Evolutionary conservation across 2,888 invertebrate species (phyloP).

Genomic region (Pedicia rivosa): DNA sequence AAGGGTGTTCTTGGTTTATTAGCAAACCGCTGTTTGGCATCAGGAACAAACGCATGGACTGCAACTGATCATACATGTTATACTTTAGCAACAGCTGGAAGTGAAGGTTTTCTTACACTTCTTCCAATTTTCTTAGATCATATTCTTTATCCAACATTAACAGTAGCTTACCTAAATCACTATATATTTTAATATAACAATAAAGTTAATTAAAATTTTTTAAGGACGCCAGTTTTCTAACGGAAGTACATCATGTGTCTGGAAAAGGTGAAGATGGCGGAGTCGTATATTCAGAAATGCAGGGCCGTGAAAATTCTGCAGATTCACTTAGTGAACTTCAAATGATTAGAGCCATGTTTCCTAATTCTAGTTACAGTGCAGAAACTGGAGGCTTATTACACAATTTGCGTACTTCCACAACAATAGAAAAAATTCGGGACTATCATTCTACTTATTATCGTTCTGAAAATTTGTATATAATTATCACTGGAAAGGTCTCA

Average conservation of each 20-base stretch:
- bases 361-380: slow-evolving; percentile 66
- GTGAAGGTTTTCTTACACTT: slow-evolving; percentile 74
- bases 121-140: slow-evolving; percentile 86
- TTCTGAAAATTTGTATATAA: slow-evolving; percentile 71
- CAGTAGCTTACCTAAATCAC: slow-evolving; percentile 28
- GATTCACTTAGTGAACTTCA: slow-evolving; percentile 51
- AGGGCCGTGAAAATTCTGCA: slow-evolving; percentile 67
- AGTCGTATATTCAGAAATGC: slow-evolving; percentile 92
- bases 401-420: slow-evolving; percentile 67
- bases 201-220: slow-evolving; percentile 7
- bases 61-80: slow-evolving; percentile 78
- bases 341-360: slow-evolving; percentile 56
- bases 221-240: slow-evolving; percentile 64
- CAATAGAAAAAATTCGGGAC: slow-evolving; percentile 57
- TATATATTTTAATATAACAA: background rate
- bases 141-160: slow-evolving; percentile 67
- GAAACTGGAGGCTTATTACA: slow-evolving; percentile 75
- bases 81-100: slow-evolving; percentile 74
- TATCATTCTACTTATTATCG: slow-evolving; percentile 80
- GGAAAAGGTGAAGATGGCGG: slow-evolving; percentile 81
- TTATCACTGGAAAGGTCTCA: slow-evolving; percentile 68
- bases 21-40: slow-evolving; percentile 78
- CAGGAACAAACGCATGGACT: slow-evolving; percentile 87
- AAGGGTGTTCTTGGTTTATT: slow-evolving; percentile 78
- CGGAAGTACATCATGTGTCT: slow-evolving; percentile 86